Evolutionary conservation across 2,113 vertebrate genomes (phyloP).

Genomic region (Rattus norvegicus): GRCr8 NC_086036.1:32144001-32144500

Average conservation of each 20-base stretch:
- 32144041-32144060: not conserved
- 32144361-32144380: not conserved
- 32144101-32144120: not conserved
- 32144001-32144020: not conserved
- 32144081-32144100: not conserved
- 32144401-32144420: not conserved
- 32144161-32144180: not conserved
- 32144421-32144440: not conserved
- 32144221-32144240: not conserved
- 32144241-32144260: not conserved
- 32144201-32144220: not conserved
- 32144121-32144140: not conserved
- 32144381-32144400: not conserved
- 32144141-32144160: not conserved
- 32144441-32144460: not conserved
- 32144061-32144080: not conserved
- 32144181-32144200: not conserved
- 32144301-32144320: not conserved
- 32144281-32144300: not conserved
- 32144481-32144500: not conserved
- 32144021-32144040: not conserved
- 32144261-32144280: not conserved
- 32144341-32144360: not conserved
- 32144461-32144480: not conserved
- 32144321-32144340: not conserved